A percentile compares a stretch with the other conserved stretches of the same genome.
Conservation (phyloP, 2,797 vertebrate genomes). For the Coreius guichenoti region DNA sequence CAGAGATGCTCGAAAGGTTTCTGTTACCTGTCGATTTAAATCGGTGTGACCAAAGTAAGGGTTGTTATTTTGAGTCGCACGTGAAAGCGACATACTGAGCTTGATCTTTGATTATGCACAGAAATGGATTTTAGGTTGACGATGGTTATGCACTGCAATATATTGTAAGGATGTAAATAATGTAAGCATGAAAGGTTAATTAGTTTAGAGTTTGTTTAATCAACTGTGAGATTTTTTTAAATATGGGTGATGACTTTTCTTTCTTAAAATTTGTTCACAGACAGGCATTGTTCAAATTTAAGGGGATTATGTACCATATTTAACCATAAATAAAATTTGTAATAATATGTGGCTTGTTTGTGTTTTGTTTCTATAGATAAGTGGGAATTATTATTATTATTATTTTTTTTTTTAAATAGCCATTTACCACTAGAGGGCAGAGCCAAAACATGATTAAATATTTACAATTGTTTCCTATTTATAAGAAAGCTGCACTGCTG, state of each 20-base stretch:
- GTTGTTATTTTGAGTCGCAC: background rate
- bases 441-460: background rate
- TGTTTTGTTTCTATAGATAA: background rate
- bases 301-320: slow-evolving; percentile 17
- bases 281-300: slow-evolving; percentile 35
- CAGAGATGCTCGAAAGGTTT: background rate
- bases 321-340: slow-evolving; percentile 22
- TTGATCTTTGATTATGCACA: slow-evolving; percentile 3
- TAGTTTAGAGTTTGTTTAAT: background rate
- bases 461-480: background rate
- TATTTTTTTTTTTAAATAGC: slow-evolving; percentile 17
- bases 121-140: background rate
- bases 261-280: background rate
- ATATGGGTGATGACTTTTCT: background rate
- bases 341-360: background rate
- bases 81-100: background rate
- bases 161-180: slow-evolving; percentile 50
- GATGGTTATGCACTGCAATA: slow-evolving; percentile 20
- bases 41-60: background rate
- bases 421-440: slow-evolving; percentile 52
- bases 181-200: slow-evolving; percentile 12
- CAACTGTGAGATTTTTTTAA: slow-evolving; percentile 24
- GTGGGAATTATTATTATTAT: background rate
- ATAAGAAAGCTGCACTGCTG: background rate
- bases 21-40: background rate